Conservation (phyloP, 2,888 invertebrate genomes). For the Galerucella pusilla region DNA sequence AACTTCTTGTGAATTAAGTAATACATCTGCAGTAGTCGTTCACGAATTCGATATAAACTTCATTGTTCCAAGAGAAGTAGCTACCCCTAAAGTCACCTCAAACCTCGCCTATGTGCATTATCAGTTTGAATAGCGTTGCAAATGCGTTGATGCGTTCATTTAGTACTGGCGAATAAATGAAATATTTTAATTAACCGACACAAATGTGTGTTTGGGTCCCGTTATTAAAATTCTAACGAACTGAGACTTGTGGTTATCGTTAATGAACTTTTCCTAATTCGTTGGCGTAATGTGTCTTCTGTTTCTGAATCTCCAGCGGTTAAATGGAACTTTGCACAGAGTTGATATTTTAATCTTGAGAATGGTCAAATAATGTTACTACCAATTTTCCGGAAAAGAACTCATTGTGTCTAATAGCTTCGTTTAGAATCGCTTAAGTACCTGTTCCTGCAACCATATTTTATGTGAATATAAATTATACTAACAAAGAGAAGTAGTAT, state of each 20-base stretch:
- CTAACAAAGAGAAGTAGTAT: background rate
- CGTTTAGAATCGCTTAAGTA: conserved; percentile 16
- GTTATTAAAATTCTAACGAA: conserved; percentile 61
- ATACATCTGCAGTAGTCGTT: background rate
- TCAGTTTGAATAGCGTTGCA: conserved; percentile 29
- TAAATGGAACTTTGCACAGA: conserved; percentile 30
- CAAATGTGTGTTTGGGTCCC: conserved; percentile 55
- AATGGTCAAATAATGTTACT: conserved; percentile 31
- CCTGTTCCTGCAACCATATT: conserved; percentile 24
- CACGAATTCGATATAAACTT: background rate
- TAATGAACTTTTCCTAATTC: conserved; percentile 62
- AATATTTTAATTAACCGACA: conserved; percentile 60
- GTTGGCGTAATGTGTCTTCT: conserved; percentile 38
- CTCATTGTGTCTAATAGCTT: conserved; percentile 27
- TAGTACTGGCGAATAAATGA: conserved; percentile 53
- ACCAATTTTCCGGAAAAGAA: conserved; percentile 35
- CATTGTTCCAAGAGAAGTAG: too few relatives aligned
- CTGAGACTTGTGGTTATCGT: conserved; percentile 57
- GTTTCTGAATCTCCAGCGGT: conserved; percentile 25
- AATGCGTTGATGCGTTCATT: conserved; percentile 49
- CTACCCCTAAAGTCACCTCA: background rate
- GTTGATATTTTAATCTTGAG: conserved; percentile 35
- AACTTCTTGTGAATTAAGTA: too few relatives aligned
- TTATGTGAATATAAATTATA: conserved; percentile 8
- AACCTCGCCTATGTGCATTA: conserved; percentile 6